Percentiles rank a stretch among this genome's conserved stretches.
Evolutionary conservation across 2,888 invertebrate genomes (phyloP).

Genomic region (Lycaena phlaeas): DNA sequence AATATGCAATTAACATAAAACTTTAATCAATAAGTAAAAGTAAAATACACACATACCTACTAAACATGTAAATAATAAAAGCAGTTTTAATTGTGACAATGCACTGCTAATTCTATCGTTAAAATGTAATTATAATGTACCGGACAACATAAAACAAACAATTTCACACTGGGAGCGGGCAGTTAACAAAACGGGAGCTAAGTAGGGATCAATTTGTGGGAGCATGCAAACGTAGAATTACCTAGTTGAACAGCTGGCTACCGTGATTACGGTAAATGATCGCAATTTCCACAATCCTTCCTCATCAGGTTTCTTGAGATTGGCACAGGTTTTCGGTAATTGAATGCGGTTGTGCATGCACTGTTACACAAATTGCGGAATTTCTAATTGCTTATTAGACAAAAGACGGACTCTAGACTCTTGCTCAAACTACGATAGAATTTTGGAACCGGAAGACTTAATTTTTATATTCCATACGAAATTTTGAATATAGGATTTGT

Average conservation of each 20-base stretch:
- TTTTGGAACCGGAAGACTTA: no score
- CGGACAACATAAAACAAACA: slow-evolving; percentile 3
- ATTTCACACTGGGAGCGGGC: background rate
- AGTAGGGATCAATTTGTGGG: slow-evolving; percentile 42
- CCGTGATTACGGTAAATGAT: slow-evolving; percentile 50
- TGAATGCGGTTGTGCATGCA: slow-evolving; percentile 23
- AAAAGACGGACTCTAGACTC: no score
- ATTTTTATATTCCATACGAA: no score
- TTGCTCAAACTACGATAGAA: no score
- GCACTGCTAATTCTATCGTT: no score
- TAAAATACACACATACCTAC: no score
- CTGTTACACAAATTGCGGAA: slow-evolving; percentile 9
- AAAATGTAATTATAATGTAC: no score
- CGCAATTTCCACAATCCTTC: slow-evolving; percentile 39
- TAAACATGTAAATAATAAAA: no score
- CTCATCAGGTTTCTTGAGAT: slow-evolving; percentile 22
- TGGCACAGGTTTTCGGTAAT: slow-evolving; percentile 28
- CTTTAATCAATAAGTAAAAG: no score
- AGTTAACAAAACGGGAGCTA: slow-evolving; percentile 11
- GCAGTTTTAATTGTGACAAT: no score
- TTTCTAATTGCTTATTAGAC: background rate
- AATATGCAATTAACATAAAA: no score
- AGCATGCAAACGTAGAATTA: slow-evolving; percentile 47
- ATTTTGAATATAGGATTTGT: no score
- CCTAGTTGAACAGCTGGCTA: slow-evolving; percentile 52